Base-by-base conservation (phyloP, 2,888 invertebrate genomes). In the Pantelozetes paolii region DNA sequence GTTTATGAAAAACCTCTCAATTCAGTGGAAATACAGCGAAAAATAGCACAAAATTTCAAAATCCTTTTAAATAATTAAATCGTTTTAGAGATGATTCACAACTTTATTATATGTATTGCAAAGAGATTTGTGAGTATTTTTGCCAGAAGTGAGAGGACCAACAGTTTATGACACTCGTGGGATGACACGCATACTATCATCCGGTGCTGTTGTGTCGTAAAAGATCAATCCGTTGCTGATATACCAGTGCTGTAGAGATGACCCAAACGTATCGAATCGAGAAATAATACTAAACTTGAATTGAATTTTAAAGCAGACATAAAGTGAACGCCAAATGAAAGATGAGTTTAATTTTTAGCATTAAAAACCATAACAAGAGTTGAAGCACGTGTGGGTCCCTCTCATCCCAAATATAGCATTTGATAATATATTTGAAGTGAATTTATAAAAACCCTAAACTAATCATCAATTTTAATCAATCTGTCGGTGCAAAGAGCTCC, bases 21-120 rank as follows among this genome's bases (percentile, higher is more conserved):
- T 9, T 45, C 45, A 13, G 6, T 45, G 36, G 15, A 45, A 45
- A 45, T 45, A 18, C 11, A 15, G 45, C 36, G 6, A 45, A 45
- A 45, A 45, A 54, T 54, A 54, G 11, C 54, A 54, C 23, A 62
- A 32, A 62, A 62, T 62, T 62, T 62, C 15, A 62, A 62, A 62
- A 62, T 62, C 62, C 62, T 62, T 62, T 62, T 62, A 30, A 62
- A 62, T 62, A 62, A 62, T 62, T 62, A 62, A 62, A 32, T 26
- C 6, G 26, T 18, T 62, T 62, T 62, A 18, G 18, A 32, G 5
- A 62, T 62, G 62, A 62, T 32, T 62, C 62, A 62, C 32, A 32
- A 18, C 18, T 30, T 32, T 30, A 32, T 36, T 62, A 62, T 62
- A 3, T 11, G 11, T 57, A 13, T 28, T 28, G 23, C 13, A n/a